Evolutionary conservation across 2,113 vertebrate genomes (phyloP).

Genomic region (Pomatostomus ruficeps): DNA sequence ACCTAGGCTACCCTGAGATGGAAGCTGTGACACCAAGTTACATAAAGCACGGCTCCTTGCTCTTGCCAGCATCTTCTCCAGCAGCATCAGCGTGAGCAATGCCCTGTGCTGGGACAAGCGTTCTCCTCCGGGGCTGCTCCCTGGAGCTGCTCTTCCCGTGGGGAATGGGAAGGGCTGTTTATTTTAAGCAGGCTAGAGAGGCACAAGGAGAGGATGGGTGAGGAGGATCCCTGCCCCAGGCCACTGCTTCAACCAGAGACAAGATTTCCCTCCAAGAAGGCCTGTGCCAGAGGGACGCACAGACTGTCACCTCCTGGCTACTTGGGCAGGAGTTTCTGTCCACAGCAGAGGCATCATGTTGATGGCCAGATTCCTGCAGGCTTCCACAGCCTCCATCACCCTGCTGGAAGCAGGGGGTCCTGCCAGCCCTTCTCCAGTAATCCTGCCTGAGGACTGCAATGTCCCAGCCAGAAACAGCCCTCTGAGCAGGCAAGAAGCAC

Average conservation of each 20-base stretch:
- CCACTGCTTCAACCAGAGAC: not conserved
- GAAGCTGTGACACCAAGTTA: not conserved
- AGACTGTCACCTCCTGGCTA: not conserved
- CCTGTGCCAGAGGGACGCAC: not conserved
- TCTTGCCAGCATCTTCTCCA: not conserved
- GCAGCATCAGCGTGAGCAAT: accelerated
- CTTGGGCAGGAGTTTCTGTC: not conserved
- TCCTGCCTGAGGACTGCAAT: not conserved
- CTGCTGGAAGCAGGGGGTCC: not conserved
- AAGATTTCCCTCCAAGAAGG: not conserved
- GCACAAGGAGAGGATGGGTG: not conserved
- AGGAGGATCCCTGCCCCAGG: not conserved
- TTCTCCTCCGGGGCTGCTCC: not conserved
- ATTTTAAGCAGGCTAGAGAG: not conserved
- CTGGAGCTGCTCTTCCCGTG: not conserved
- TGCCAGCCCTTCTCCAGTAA: not conserved
- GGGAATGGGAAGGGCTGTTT: not conserved
- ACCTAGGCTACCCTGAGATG: not conserved
- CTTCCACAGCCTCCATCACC: not conserved
- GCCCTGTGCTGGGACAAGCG: not conserved
- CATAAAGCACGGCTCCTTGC: not conserved
- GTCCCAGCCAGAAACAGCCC: not conserved
- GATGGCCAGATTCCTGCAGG: not conserved
- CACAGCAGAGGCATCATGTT: not conserved
- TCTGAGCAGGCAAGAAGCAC: accelerated